Conservation (phyloP, 2,797 vertebrate genomes). For the Myotis findleyi region DNA sequence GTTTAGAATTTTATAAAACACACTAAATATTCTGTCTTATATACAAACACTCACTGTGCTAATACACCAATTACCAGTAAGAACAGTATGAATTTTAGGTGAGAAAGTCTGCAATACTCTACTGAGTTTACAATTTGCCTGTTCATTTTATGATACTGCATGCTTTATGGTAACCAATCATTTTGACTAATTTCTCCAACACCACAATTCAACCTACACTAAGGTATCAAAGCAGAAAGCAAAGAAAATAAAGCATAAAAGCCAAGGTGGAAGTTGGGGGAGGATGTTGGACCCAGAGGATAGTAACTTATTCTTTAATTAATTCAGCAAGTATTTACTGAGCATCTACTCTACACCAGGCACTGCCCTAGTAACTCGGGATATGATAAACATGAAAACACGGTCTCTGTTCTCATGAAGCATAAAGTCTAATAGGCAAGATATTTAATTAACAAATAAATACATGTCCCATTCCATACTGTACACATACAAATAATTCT, state of each 20-base stretch:
- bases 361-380: background rate
- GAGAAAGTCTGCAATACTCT: background rate
- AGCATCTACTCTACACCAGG: background rate
- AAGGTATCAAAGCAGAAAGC: background rate
- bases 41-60: background rate
- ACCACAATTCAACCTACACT: background rate
- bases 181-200: background rate
- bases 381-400: background rate
- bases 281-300: background rate
- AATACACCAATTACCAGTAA: background rate
- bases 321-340: background rate
- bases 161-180: background rate
- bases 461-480: background rate
- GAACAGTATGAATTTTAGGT: background rate
- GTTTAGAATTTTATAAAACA: conserved; percentile 8
- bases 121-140: background rate
- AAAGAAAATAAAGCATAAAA: conserved; percentile 28
- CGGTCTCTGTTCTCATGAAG: background rate
- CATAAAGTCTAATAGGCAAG: background rate
- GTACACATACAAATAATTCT: background rate
- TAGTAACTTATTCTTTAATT: conserved; percentile 19
- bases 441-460: background rate
- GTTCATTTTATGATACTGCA: background rate
- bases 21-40: background rate
- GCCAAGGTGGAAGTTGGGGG: background rate